phyloP scores from a whole-genome alignment of 2,113 vertebrate genomes.

The Seriola aureovittata region DNA sequence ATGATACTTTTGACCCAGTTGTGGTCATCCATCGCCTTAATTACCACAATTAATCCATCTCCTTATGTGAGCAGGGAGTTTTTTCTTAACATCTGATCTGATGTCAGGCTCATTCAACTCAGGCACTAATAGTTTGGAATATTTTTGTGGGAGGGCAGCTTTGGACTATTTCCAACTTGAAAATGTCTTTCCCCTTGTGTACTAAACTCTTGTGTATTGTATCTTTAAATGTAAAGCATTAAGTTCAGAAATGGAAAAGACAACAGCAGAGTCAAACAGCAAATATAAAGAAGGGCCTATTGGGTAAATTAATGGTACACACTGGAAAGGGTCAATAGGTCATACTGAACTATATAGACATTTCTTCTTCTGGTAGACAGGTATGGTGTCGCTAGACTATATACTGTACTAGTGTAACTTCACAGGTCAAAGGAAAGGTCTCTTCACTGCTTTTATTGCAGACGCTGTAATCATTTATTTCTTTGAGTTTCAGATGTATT shows the following conservation, averaged over 20 bases:
- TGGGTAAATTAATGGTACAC: no score
- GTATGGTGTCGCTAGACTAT: not conserved
- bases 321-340: no score
- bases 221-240: no score
- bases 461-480: conserved; percentile 10
- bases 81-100: not conserved
- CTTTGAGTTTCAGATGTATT: not conserved
- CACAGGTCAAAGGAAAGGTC: not conserved
- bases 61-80: not conserved
- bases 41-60: not conserved
- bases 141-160: not conserved
- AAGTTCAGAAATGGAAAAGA: no score
- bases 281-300: no score
- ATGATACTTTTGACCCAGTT: not conserved
- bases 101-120: not conserved
- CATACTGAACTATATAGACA: no score
- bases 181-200: not conserved
- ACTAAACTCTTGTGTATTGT: not conserved
- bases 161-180: not conserved
- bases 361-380: no score
- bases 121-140: not conserved
- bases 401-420: not conserved
- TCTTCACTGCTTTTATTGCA: not conserved
- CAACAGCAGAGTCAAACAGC: no score
- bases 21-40: not conserved